Evolutionary conservation across 1,140 invertebrate genomes (phyloP), one percentile per base, ranked within the genome.

Genomic region (Drosophila kanapiae): DNA sequence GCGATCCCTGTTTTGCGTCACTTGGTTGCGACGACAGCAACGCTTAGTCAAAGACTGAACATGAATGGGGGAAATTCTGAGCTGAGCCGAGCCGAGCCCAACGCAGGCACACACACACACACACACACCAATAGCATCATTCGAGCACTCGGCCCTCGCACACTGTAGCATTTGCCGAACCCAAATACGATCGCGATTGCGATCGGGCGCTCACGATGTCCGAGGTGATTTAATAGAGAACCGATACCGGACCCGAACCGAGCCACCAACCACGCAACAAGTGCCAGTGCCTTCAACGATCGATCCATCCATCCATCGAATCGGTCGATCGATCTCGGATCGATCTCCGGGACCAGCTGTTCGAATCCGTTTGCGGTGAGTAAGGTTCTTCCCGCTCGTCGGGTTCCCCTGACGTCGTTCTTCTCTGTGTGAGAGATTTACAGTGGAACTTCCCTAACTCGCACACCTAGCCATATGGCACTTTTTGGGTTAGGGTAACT

Each of bases 41-140:
- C 74, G 85, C 77, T 81, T 69, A 90, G 80, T 90, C 84, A 90
- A 88, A 88, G 85, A 88, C 84, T 90, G 84, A 88, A 70, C 71
- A 86, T 86, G 82, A 86, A 86, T 86, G 82, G 82, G 82, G 81
- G 63, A 82, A 74, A 80, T 85, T 78, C 71, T 85, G 53, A 56
- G 53, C 53, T 38, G 75, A 82, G 79, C 58, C 74, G 81, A 77
- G 78, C 77, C 51, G 69, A 79, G 62, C 40, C 53, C 77, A 60
- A 59, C 77, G 75, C 47, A 58, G 56, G 38, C 71, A 54, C 51
- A 37, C 54, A 74, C 16, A 60, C 42, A 60, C 42, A 16, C 16
- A 29, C 9, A 58, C 9, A 33, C 23, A 23, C 23, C 23, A 23
- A 23, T 23, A 23, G 1, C n/a, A n/a, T n/a, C n/a, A 10, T 40